phyloP scores from a whole-genome alignment of 1,140 invertebrate species.

The Plectus sambesii region DNA sequence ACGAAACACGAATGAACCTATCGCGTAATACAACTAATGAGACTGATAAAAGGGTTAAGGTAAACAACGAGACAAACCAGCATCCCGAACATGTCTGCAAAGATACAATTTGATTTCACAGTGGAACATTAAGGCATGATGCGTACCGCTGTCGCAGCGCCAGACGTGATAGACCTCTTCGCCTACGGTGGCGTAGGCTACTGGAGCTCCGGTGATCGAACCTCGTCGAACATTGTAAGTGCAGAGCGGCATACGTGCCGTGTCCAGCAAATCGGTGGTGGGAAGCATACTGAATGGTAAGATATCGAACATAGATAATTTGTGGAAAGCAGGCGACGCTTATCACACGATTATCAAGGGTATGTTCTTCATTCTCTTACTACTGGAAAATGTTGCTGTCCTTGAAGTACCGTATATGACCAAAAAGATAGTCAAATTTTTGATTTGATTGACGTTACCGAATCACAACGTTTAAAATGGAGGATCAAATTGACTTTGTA shows the following conservation, averaged over 20 bases:
- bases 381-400: background rate
- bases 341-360: too few species aligned
- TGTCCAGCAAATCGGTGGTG: conserved; percentile 43
- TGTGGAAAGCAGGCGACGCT: too few species aligned
- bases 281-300: conserved; percentile 31
- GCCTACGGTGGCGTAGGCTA: conserved; percentile 39
- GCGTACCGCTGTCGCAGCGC: conserved; percentile 32
- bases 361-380: too few species aligned
- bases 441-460: too few species aligned
- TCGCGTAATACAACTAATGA: too few species aligned
- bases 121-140: too few species aligned
- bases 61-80: too few species aligned
- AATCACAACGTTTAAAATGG: too few species aligned
- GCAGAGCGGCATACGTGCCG: conserved; percentile 41
- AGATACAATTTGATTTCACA: too few species aligned
- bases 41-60: too few species aligned
- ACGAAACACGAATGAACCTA: conserved; percentile 44
- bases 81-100: conserved; percentile 42
- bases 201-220: conserved; percentile 39
- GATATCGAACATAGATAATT: too few species aligned
- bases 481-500: too few species aligned
- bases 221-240: conserved; percentile 37
- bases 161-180: conserved; percentile 42
- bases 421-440: background rate
- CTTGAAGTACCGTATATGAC: background rate